Percentiles rank a stretch among this genome's conserved stretches.
Conservation (phyloP, 2,113 vertebrate species). For the Lepus americanus region DNA sequence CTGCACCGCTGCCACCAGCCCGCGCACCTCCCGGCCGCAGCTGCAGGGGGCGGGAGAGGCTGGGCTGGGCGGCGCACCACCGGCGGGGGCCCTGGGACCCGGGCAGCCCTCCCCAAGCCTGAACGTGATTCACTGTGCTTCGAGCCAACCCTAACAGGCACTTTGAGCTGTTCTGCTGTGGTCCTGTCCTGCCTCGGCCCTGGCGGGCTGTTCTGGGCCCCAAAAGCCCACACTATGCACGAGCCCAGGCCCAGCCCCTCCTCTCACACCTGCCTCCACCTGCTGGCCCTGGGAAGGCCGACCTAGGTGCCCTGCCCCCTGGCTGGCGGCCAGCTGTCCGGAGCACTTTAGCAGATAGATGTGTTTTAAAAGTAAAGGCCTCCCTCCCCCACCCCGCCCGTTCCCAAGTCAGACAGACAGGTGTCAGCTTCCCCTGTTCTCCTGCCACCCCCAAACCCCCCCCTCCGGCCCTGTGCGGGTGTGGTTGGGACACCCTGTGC, state of each 20-base stretch:
- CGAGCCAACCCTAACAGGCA: slow-evolving; percentile 75
- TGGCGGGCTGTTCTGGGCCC: slow-evolving; percentile 56
- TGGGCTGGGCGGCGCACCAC: slow-evolving; percentile 60
- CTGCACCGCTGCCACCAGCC: slow-evolving; percentile 72
- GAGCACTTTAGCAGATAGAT: slow-evolving; percentile 79
- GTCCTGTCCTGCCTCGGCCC: slow-evolving; percentile 68
- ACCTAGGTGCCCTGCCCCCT: slow-evolving; percentile 74
- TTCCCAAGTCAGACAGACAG: slow-evolving; percentile 68
- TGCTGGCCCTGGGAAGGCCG: slow-evolving; percentile 58
- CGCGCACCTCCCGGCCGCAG: slow-evolving; percentile 65
- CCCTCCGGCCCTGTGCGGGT: background rate
- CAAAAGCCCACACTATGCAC: slow-evolving; percentile 77
- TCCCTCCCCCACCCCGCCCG: slow-evolving; percentile 25
- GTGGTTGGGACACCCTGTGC: slow-evolving; percentile 54
- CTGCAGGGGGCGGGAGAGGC: slow-evolving; percentile 67
- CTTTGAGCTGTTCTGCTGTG: slow-evolving; percentile 76
- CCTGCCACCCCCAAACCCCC: background rate
- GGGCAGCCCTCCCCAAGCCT: slow-evolving; percentile 27
- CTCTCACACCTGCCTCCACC: slow-evolving; percentile 58
- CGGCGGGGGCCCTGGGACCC: slow-evolving; percentile 40
- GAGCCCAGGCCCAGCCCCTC: slow-evolving; percentile 69
- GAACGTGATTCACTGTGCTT: slow-evolving; percentile 72
- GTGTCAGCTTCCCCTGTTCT: slow-evolving; percentile 44
- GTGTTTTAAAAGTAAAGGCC: slow-evolving; percentile 57
- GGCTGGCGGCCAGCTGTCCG: slow-evolving; percentile 46